Evolutionary conservation across 2,888 invertebrate genomes (phyloP).

Genomic region (Pristionchus maxplancki): DNA sequence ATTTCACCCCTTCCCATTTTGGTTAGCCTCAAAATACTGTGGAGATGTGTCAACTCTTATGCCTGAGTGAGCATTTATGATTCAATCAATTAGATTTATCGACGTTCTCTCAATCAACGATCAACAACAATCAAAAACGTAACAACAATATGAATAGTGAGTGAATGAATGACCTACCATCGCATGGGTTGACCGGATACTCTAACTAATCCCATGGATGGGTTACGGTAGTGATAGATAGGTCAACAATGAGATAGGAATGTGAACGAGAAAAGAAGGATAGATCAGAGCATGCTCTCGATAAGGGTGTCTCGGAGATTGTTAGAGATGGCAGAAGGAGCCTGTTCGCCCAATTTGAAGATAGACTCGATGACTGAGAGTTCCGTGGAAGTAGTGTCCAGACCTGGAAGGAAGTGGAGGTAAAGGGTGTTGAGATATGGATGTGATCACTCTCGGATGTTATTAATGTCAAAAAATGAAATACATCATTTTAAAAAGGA

Average conservation of each 20-base stretch:
- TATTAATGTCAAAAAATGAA: not conserved
- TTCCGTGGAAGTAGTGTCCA: slow-evolving; percentile 98
- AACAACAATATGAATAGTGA: slow-evolving; percentile 38
- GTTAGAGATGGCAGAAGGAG: slow-evolving; percentile 88
- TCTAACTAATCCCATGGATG: not conserved
- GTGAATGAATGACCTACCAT: slow-evolving; percentile 10
- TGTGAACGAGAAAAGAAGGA: not conserved
- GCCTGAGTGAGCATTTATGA: not conserved
- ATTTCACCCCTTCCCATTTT: not conserved
- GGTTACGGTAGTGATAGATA: slow-evolving; percentile 44
- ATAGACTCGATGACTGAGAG: slow-evolving; percentile 97
- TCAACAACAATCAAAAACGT: slow-evolving; percentile 47
- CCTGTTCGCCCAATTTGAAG: slow-evolving; percentile 93
- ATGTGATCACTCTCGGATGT: too few relatives aligned
- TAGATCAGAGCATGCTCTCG: slow-evolving; percentile 83
- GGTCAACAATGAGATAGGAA: not conserved
- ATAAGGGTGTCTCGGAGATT: slow-evolving; percentile 93
- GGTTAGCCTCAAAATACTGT: not conserved
- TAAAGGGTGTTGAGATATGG: too few relatives aligned
- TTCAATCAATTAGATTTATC: slow-evolving; percentile 22
- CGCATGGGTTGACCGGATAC: not conserved
- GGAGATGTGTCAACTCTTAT: slow-evolving; percentile 10
- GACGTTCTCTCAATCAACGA: slow-evolving; percentile 30
- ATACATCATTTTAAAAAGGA: not conserved
- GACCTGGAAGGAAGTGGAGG: slow-evolving; percentile 86